Evolutionary conservation across 2,888 invertebrate species (phyloP).

Genomic region (Taphrorychus bicolor): DNA sequence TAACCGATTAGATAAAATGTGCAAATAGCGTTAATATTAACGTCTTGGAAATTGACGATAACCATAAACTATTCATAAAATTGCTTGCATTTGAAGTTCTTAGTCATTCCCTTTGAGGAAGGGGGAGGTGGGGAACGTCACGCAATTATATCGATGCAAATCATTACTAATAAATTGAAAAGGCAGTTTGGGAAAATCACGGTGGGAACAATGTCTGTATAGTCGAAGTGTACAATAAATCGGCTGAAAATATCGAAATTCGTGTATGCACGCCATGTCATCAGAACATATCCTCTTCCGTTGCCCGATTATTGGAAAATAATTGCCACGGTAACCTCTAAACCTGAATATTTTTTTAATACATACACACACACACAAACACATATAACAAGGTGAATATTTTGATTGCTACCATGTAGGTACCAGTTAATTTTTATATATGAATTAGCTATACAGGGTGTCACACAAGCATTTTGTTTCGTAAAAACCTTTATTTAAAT

Average conservation of each 20-base stretch:
- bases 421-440: too few relatives aligned
- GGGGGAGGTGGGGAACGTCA: not conserved
- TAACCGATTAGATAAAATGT: not conserved
- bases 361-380: too few relatives aligned
- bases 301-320: conserved; percentile 13
- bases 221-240: not conserved
- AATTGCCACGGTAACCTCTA: conserved; percentile 26
- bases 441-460: not conserved
- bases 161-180: not conserved
- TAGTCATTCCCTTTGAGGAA: not conserved
- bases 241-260: not conserved
- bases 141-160: not conserved
- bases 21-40: not conserved
- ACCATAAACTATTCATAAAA: not conserved
- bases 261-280: not conserved
- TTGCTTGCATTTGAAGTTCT: not conserved
- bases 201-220: not conserved
- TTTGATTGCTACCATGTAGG: not conserved
- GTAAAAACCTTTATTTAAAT: not conserved
- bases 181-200: not conserved
- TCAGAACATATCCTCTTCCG: conserved; percentile 22
- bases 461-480: not conserved
- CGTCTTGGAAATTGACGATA: not conserved
- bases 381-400: too few relatives aligned
- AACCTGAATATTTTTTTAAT: not conserved